A percentile compares a stretch with the other conserved stretches of the same genome.
These are phyloP conservation scores for Rousettus madagascariensis DNA, from an alignment of 2,797 vertebrate genomes.

Conservation along the genomic window DNA sequence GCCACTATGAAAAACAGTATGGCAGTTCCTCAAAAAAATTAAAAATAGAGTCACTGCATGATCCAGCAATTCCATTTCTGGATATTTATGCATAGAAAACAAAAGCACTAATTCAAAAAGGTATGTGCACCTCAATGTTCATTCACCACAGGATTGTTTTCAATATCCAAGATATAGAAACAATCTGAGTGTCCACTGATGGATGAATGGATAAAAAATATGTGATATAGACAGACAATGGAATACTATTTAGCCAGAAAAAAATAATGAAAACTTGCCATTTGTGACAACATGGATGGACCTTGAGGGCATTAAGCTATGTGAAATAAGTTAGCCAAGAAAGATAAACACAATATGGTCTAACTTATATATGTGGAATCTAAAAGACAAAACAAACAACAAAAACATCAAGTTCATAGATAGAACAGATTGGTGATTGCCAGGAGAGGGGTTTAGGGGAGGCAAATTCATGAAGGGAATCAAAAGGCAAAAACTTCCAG, in stretches of 20 bases:
- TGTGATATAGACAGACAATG: neutral
- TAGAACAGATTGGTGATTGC: neutral
- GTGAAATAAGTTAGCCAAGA: neutral
- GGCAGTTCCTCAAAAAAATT: too few species aligned
- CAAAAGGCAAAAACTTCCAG: neutral
- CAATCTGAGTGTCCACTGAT: neutral
- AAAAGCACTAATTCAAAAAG: neutral
- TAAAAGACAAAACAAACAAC: neutral
- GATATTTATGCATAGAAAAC: neutral
- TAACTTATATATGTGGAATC: neutral
- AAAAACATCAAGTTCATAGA: neutral
- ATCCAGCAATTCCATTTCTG: neutral
- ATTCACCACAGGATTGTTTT: neutral
- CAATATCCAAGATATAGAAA: neutral
- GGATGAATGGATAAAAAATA: neutral
- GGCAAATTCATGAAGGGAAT: neutral
- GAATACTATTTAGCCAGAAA: neutral
- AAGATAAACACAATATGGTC: neutral
- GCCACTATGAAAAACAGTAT: neutral
- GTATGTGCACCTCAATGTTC: neutral
- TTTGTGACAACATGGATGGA: neutral
- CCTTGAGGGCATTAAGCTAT: neutral
- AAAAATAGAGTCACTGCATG: neutral
- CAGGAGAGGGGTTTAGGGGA: neutral
- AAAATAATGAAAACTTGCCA: neutral